Evolutionary conservation across 2,113 vertebrate species (phyloP).

Genomic region (Zosterops japonicus): DNA sequence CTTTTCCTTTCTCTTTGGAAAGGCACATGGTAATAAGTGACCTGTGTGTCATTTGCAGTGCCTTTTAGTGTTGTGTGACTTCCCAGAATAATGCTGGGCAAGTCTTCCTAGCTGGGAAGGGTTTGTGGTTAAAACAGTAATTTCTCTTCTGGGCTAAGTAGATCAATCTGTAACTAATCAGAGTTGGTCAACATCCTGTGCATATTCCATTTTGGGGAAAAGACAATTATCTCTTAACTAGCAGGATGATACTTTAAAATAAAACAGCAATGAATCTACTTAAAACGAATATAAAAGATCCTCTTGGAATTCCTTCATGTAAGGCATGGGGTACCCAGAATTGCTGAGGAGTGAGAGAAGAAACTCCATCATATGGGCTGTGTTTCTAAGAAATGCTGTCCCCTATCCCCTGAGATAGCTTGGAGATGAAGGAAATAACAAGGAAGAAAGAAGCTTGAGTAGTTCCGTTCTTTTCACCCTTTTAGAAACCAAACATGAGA

Average conservation of each 20-base stretch:
- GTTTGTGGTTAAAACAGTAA: not conserved
- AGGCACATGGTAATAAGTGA: not conserved
- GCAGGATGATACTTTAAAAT: not conserved
- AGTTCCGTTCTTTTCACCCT: not conserved
- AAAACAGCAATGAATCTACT: not conserved
- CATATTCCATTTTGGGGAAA: not conserved
- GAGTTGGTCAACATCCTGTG: not conserved
- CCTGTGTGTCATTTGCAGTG: not conserved
- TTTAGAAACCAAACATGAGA: not conserved
- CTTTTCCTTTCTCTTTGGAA: not conserved
- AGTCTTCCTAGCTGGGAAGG: not conserved
- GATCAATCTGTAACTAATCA: not conserved
- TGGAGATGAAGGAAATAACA: not conserved
- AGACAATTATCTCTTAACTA: not conserved
- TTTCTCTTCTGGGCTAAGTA: not conserved
- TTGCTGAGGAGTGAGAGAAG: not conserved
- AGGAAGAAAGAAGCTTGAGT: not conserved
- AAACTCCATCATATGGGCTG: accelerated
- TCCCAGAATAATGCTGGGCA: not conserved
- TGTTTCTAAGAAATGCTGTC: not conserved
- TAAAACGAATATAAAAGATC: not conserved
- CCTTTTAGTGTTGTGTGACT: not conserved
- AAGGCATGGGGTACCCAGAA: not conserved
- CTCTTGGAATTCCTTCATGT: not conserved
- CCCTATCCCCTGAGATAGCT: not conserved